Base-by-base conservation (phyloP, 2,113 vertebrate genomes). In the Gambusia affinis region DNA sequence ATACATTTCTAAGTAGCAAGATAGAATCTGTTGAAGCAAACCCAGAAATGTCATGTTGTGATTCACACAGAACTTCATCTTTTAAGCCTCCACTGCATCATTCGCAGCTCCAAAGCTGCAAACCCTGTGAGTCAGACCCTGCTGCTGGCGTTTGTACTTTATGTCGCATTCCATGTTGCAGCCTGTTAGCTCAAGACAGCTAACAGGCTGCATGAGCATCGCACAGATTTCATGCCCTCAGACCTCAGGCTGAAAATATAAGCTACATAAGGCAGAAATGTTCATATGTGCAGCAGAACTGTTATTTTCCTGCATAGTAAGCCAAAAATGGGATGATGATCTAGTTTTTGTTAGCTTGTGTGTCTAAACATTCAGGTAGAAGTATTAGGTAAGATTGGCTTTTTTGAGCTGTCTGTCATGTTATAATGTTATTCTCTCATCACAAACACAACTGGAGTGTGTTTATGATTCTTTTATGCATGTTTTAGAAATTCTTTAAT, bases 121-220 rank as follows among this genome's bases (percentile, higher is more conserved):
- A 47, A 66, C 64, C 29, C 60, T 64, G 10, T 78, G 82, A 88
- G 78, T 88, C 82, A 82, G 39, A 44, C 37, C 1, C 24, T 54
- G 73, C 81, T 84, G 63, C 65, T 60, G 70, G 75, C 37, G 4
- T 66, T 87, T 81, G 62, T 51, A 24, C 78, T 78, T 67, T 69
- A 17, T 82, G 75, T 88, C 87, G 75, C 73, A 81, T 83, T 82
- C 74, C 77, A 79, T 71, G 75, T 80, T 76, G 65, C 14, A 72
- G 39, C n/a, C n/a, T n/a, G n/a, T n/a, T n/a, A n/a, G n/a, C n/a
- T n/a, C 74, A 68, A 84, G 80, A 89, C 73, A 61, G 65, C 19
- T 28, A 44, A 78, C 68, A 28, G 63, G 71, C 60, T 68, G 70
- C n/a, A 30, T 60, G 66, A 68, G 33, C 15, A 47, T 73, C 73